A percentile compares a stretch with the other conserved stretches of the same genome.
Evolutionary conservation across 2,113 vertebrate species (phyloP).

Genomic region (Bubo scandiacus): DNA sequence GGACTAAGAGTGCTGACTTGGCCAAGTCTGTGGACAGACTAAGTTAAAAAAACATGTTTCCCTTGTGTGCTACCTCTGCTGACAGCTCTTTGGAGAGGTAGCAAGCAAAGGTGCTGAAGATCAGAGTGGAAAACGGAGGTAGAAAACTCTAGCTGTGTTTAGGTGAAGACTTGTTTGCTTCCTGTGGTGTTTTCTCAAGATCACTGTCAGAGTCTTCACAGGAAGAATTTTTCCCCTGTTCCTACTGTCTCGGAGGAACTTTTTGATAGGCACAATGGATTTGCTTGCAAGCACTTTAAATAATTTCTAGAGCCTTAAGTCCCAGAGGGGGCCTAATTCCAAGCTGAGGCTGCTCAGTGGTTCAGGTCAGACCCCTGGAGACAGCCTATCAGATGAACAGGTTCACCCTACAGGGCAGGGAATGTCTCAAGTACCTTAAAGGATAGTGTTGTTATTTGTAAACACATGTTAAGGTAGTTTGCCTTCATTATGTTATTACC

Average conservation of each 20-base stretch:
- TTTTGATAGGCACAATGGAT: conserved; percentile 50
- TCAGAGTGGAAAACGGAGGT: conserved; percentile 11
- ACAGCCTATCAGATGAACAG: background rate
- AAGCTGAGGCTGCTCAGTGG: background rate
- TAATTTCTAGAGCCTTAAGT: conserved; percentile 54
- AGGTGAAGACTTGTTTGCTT: conserved; percentile 37
- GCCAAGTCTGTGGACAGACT: background rate
- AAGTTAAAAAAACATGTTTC: background rate
- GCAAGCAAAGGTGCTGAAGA: conserved; percentile 20
- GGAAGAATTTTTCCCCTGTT: conserved; percentile 2
- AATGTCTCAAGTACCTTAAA: background rate
- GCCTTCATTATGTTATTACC: background rate
- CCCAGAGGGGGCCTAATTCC: conserved; percentile 37
- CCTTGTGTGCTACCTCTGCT: background rate
- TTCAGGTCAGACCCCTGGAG: conserved; percentile 29
- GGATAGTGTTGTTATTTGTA: conserved; percentile 20
- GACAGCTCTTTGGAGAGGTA: conserved; percentile 14
- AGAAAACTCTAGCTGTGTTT: conserved; percentile 35
- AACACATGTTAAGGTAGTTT: conserved; percentile 18
- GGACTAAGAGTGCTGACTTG: background rate
- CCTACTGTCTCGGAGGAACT: conserved; percentile 10
- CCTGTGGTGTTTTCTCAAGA: conserved; percentile 26
- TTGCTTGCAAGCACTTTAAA: conserved; percentile 59
- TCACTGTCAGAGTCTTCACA: conserved; percentile 11
- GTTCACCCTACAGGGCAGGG: background rate